phyloP scores from a whole-genome alignment of 2,888 invertebrate genomes.

The Deroplatys truncata region DNA sequence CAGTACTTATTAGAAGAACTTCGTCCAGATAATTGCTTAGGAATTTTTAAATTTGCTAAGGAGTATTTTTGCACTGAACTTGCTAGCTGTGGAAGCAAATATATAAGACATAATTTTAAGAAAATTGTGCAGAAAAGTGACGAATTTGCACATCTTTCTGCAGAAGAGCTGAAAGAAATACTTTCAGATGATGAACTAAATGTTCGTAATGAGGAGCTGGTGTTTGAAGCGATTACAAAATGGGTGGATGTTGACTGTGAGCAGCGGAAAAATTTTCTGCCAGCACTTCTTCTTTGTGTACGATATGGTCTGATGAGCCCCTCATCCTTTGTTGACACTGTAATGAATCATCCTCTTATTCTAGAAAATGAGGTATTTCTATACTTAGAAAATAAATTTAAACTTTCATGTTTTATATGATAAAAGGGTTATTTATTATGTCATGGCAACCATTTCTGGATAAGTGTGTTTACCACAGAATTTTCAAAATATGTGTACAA shows the following conservation, averaged over 20 bases:
- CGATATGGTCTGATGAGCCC: slow-evolving; percentile 62
- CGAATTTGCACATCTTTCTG: slow-evolving; percentile 59
- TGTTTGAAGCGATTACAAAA: slow-evolving; percentile 66
- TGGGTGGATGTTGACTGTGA: slow-evolving; percentile 63
- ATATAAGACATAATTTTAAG: slow-evolving; percentile 55
- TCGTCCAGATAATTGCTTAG: slow-evolving; percentile 63
- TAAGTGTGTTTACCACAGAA: too few relatives aligned
- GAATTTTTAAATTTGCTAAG: slow-evolving; percentile 65
- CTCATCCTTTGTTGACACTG: slow-evolving; percentile 50
- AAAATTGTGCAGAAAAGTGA: slow-evolving; percentile 50
- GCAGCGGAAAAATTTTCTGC: slow-evolving; percentile 52
- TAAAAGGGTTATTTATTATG: too few relatives aligned
- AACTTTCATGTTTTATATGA: too few relatives aligned
- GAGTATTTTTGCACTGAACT: slow-evolving; percentile 67
- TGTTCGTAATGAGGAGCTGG: slow-evolving; percentile 65
- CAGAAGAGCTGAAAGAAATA: slow-evolving; percentile 59
- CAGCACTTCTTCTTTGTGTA: slow-evolving; percentile 59
- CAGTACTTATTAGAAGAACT: slow-evolving; percentile 61
- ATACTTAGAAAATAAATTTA: not conserved
- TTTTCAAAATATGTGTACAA: too few relatives aligned
- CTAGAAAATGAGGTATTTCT: slow-evolving; percentile 27
- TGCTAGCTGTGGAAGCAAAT: slow-evolving; percentile 56
- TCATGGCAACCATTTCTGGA: too few relatives aligned
- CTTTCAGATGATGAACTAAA: slow-evolving; percentile 68
- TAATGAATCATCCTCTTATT: slow-evolving; percentile 32